phyloP scores from a whole-genome alignment of 2,888 invertebrate genomes.

The Agrotis clavis region DNA sequence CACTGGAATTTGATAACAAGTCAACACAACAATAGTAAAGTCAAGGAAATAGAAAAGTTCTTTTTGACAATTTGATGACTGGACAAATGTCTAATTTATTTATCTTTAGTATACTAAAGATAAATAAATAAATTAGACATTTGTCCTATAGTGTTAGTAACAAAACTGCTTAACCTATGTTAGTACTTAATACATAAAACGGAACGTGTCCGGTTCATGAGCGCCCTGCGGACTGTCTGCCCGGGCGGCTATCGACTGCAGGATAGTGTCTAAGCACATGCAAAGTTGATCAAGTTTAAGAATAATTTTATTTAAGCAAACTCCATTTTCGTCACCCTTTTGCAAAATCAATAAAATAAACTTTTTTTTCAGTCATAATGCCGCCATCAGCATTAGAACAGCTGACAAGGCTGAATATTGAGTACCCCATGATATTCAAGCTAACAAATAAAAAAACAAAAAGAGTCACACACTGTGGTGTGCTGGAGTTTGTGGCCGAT shows the following conservation, averaged over 20 bases:
- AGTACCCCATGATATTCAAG: constrained; percentile 99
- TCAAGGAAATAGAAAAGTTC: not conserved
- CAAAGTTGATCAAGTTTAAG: too few species aligned
- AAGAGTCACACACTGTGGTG: constrained; percentile 98
- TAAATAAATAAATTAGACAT: too few species aligned
- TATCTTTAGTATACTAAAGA: too few species aligned
- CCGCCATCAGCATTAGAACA: constrained; percentile 99
- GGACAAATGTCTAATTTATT: too few species aligned
- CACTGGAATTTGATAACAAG: constrained; percentile 2
- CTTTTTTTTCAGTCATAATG: constrained; percentile 96
- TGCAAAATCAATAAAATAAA: not conserved
- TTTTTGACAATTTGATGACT: not conserved
- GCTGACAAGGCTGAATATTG: constrained; percentile 97
- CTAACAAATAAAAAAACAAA: constrained; percentile 96
- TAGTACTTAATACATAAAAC: too few species aligned
- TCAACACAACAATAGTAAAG: not conserved
- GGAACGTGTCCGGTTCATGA: too few species aligned
- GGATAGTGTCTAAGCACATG: not conserved
- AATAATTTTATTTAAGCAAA: not conserved
- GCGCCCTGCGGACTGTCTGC: too few species aligned
- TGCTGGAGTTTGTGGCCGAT: constrained; percentile 99
- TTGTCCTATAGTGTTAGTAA: too few species aligned
- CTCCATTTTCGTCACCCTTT: not conserved
- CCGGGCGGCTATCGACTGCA: too few species aligned
- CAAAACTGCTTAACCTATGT: too few species aligned